Base-by-base conservation (phyloP, 2,888 invertebrate species). In the Trichopria drosophilae region DNA sequence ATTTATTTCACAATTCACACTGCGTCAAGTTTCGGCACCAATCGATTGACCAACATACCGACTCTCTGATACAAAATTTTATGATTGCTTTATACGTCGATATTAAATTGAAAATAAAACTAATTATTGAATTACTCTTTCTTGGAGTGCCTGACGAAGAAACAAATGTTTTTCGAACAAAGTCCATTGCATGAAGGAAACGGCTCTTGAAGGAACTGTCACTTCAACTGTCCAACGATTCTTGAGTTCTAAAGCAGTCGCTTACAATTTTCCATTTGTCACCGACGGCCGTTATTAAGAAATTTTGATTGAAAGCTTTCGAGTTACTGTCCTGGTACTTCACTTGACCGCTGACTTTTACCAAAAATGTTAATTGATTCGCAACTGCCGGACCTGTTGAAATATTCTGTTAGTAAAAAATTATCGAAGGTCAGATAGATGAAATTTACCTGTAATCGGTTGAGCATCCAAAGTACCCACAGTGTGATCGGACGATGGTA, bases 191-290 rank as follows among this genome's bases (percentile, higher is more conserved):
- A n/a, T n/a, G n/a, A n/a, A n/a, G n/a, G n/a, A n/a, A n/a, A n/a
- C n/a, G n/a, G n/a, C n/a, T n/a, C n/a, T n/a, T n/a, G n/a, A n/a
- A n/a, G n/a, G n/a, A n/a, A n/a, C n/a, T n/a, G 26, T 53, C 57
- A 37, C 22, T 57, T 26, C 53, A 45, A 49, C 37, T 58, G 6
- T 72, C 67, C 23, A 66, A 15, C 3, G 64, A 45, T 60, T 73
- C 90, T 79, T 91, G 89, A 61, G 90, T 79, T 67, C 94, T 81
- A 66, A 92, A 93, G 64, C 87, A 88, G 71, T 95, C 94, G 32
- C 88, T 90, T 9, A 90, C 91, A 61, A 96, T 90, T 77, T 94
- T 94, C 94, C 94, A 95, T 70, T 93, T 93, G 60, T 91, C 90
- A 12, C 86, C 90, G 56, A 89, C 84, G 4, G 91, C 90, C 0